These are phyloP conservation scores for Siniperca undulata DNA, from an alignment of 2,797 vertebrate genomes.

Conservation along the genomic window DNA sequence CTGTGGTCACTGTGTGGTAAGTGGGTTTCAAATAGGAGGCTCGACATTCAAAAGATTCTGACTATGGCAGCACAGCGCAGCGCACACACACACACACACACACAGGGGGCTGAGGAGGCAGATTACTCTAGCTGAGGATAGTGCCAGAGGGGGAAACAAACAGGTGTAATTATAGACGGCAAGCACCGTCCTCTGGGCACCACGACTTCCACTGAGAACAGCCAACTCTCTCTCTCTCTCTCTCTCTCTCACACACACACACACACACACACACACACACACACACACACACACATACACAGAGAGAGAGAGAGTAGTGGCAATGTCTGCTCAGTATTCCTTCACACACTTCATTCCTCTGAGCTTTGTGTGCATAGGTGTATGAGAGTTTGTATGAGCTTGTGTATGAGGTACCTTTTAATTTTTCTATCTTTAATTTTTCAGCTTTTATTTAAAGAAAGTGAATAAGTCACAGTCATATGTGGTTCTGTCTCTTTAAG, in stretches of 20 bases:
- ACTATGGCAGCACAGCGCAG: conserved; percentile 47
- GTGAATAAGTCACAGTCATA: background rate
- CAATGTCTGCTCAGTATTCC: conserved; percentile 23
- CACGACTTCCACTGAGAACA: conserved; percentile 44
- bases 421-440: background rate
- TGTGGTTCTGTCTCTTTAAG: conserved; percentile 35
- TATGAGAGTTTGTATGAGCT: conserved; percentile 1
- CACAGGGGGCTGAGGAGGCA: conserved; percentile 72
- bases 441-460: background rate
- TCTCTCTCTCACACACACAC: too few species aligned
- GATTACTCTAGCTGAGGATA: conserved; percentile 72
- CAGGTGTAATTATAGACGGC: conserved; percentile 85
- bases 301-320: conserved; percentile 7
- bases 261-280: conserved; percentile 26
- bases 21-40: conserved; percentile 76
- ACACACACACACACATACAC: conserved; percentile 15
- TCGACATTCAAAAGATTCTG: conserved; percentile 69
- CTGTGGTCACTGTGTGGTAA: conserved; percentile 58
- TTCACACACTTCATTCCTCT: conserved; percentile 2
- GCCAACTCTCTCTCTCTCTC: background rate
- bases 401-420: background rate
- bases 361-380: background rate
- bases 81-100: background rate
- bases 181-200: conserved; percentile 62
- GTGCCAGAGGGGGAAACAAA: conserved; percentile 81